Percentiles rank a stretch among this genome's conserved stretches.
Evolutionary conservation across 2,797 vertebrate genomes (phyloP).

Genomic region (Galaxias olidus): DNA sequence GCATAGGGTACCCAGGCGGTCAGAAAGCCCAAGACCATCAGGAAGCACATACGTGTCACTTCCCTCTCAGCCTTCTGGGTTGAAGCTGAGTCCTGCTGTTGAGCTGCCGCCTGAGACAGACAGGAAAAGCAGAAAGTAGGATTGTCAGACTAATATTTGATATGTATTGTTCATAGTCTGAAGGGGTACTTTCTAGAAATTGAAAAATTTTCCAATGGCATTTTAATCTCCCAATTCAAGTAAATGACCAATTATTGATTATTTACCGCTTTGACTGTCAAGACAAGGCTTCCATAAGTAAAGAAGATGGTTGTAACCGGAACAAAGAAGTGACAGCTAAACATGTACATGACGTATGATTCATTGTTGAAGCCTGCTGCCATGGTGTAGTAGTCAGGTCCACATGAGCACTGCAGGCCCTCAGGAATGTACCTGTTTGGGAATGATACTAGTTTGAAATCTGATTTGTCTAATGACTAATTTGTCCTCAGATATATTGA

Average conservation of each 20-base stretch:
- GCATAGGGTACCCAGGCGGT: conserved; percentile 84
- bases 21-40: conserved; percentile 84
- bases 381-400: conserved; percentile 73
- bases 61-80: conserved; percentile 86
- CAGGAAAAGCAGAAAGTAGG: too few relatives aligned
- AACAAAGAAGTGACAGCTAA: conserved; percentile 23
- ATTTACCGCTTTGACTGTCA: too few relatives aligned
- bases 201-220: too few relatives aligned
- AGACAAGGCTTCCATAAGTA: too few relatives aligned
- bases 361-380: conserved; percentile 72
- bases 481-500: too few relatives aligned
- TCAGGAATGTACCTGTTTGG: conserved; percentile 67
- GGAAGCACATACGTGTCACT: conserved; percentile 83
- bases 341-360: conserved; percentile 74
- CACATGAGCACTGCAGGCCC: conserved; percentile 72
- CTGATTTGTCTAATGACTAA: too few relatives aligned
- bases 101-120: conserved; percentile 83
- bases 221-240: too few relatives aligned
- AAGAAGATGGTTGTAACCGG: conserved; percentile 14
- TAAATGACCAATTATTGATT: too few relatives aligned
- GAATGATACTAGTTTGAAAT: too few relatives aligned
- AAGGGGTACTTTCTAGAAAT: too few relatives aligned
- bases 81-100: conserved; percentile 83
- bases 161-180: too few relatives aligned
- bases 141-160: too few relatives aligned